Evolutionary conservation across 2,113 vertebrate genomes (phyloP).

Genomic region (Sinocyclocheilus grahami): DNA sequence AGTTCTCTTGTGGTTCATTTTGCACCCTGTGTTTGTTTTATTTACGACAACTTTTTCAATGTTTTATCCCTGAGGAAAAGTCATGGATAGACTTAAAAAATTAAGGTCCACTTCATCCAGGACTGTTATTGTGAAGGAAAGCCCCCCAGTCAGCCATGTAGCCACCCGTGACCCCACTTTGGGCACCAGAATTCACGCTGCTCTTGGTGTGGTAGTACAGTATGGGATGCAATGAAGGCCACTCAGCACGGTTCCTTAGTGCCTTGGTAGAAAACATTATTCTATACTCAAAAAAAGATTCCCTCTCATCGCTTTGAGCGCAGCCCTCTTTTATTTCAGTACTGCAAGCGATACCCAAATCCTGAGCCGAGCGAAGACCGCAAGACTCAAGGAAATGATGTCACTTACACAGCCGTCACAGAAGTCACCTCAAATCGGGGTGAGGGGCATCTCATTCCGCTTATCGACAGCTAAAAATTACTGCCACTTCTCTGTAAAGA

Average conservation of each 20-base stretch:
- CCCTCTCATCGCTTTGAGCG: neutral
- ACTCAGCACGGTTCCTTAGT: slow-evolving; percentile 69
- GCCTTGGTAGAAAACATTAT: slow-evolving; percentile 72
- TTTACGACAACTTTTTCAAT: neutral
- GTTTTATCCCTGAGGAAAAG: neutral
- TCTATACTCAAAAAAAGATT: slow-evolving; percentile 48
- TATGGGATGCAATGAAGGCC: slow-evolving; percentile 45
- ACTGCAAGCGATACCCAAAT: neutral
- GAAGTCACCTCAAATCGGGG: slow-evolving; percentile 5
- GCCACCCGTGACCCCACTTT: neutral
- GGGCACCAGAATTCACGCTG: neutral
- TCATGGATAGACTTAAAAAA: neutral
- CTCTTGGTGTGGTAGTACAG: slow-evolving; percentile 37
- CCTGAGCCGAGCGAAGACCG: neutral
- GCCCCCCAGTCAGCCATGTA: slow-evolving; percentile 19
- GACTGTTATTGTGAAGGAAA: slow-evolving; percentile 9
- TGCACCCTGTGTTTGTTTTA: neutral
- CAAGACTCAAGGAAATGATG: neutral
- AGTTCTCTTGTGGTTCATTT: neutral
- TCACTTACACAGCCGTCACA: neutral
- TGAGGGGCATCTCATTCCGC: slow-evolving; percentile 46
- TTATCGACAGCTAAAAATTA: slow-evolving; percentile 62
- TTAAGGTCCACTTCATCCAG: neutral
- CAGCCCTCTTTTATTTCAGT: neutral
- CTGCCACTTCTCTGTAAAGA: slow-evolving; percentile 68